Conservation (phyloP, 2,113 vertebrate species). For the Coptodon bakossiorum region DNA sequence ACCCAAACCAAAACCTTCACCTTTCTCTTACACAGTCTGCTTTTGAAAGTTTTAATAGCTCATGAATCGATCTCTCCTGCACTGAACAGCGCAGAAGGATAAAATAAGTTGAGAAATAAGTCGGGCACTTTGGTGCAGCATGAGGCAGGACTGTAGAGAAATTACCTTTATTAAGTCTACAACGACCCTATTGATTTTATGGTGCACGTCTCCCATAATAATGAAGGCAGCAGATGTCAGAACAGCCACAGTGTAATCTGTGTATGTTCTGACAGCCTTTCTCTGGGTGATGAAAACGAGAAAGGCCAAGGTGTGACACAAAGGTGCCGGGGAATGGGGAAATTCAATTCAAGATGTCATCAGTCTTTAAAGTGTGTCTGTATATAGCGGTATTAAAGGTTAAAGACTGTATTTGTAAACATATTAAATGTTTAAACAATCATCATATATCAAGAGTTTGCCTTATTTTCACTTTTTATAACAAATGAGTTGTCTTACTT, state of each 20-base stretch:
- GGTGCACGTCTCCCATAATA: conserved; percentile 20
- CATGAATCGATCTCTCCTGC: background rate
- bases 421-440: background rate
- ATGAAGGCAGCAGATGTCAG: conserved; percentile 39
- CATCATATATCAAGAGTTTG: background rate
- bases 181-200: conserved; percentile 51
- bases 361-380: background rate
- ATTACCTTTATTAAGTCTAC: conserved; percentile 53
- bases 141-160: conserved; percentile 10
- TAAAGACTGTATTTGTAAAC: background rate
- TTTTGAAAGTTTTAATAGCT: conserved; percentile 19
- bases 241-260: background rate
- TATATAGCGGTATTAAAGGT: background rate
- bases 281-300: background rate
- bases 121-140: background rate
- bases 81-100: background rate
- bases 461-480: background rate
- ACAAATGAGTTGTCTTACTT: background rate
- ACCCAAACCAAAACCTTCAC: background rate
- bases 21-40: background rate
- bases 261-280: background rate
- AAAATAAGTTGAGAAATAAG: background rate
- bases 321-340: background rate
- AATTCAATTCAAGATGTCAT: background rate
- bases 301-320: background rate